Conservation (phyloP, 2,797 vertebrate species). For the Fistularia commersonii region DNA sequence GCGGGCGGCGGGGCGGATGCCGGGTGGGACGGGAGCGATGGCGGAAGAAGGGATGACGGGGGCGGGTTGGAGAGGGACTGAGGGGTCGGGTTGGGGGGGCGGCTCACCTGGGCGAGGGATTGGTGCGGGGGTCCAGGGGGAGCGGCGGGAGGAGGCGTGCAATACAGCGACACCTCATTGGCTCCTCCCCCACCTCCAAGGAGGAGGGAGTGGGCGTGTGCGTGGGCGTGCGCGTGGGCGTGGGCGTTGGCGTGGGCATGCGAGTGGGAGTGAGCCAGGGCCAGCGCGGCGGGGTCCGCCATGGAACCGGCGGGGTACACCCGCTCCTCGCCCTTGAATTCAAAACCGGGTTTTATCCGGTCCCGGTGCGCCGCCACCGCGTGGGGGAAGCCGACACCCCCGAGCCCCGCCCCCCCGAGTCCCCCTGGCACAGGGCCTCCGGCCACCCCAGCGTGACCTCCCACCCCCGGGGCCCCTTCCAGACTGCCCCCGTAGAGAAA, state of each 20-base stretch:
- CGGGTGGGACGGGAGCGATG: constrained; percentile 70
- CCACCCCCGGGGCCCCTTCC: constrained; percentile 81
- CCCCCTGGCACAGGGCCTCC: constrained; percentile 72
- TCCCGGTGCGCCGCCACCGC: constrained; percentile 83
- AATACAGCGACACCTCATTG: constrained; percentile 77
- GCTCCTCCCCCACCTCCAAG: constrained; percentile 64
- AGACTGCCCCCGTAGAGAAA: constrained; percentile 90
- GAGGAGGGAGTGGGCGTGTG: constrained; percentile 73
- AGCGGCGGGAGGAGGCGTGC: constrained; percentile 73
- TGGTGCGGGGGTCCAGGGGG: constrained; percentile 66
- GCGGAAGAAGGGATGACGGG: constrained; percentile 68
- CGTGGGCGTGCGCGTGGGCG: constrained; percentile 66
- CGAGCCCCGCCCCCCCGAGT: constrained; percentile 76
- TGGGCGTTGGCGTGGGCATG: constrained; percentile 52
- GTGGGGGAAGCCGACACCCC: constrained; percentile 82
- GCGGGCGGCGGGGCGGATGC: constrained; percentile 70
- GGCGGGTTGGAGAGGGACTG: constrained; percentile 79
- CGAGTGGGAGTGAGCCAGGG: constrained; percentile 74
- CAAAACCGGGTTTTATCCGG: constrained; percentile 90
- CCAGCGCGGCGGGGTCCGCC: constrained; percentile 73
- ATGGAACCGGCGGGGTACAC: constrained; percentile 79
- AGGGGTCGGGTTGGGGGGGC: constrained; percentile 78
- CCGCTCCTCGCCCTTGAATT: constrained; percentile 91
- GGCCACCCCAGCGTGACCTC: constrained; percentile 63
- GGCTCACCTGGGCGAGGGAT: constrained; percentile 64